Percentiles rank a stretch among this genome's conserved stretches.
Conservation (phyloP, 2,888 invertebrate species). For the Tachina lurida region DNA sequence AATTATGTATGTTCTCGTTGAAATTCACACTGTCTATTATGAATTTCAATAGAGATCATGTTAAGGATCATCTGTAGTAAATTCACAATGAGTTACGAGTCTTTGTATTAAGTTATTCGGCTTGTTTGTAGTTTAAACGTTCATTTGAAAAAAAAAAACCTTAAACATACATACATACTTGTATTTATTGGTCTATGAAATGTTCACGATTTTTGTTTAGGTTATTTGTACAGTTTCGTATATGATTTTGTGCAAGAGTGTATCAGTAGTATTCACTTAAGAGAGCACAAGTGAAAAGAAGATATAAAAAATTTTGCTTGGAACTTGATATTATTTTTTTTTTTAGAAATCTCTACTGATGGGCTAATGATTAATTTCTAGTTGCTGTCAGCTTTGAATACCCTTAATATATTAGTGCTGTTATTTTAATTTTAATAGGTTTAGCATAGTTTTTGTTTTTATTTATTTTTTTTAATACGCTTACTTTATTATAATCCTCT, state of each 20-base stretch:
- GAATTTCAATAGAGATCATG: conserved; percentile 65
- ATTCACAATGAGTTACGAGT: conserved; percentile 16
- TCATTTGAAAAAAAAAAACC: neutral
- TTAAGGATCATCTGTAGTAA: conserved; percentile 63
- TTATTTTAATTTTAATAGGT: no score
- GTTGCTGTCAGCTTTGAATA: neutral
- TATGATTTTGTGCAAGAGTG: neutral
- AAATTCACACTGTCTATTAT: conserved; percentile 46
- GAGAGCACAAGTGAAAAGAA: neutral
- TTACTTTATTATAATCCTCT: conserved; percentile 42
- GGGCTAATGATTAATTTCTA: neutral
- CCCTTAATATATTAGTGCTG: neutral
- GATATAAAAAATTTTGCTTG: neutral
- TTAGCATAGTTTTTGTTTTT: neutral
- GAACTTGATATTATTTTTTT: neutral
- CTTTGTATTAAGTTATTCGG: conserved; percentile 35
- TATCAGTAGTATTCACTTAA: neutral
- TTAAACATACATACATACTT: conserved; percentile 5
- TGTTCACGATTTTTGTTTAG: conserved; percentile 49
- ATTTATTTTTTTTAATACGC: neutral
- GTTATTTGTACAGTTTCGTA: conserved; percentile 5
- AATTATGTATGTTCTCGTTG: conserved; percentile 10
- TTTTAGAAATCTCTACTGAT: no score
- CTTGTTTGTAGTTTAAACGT: conserved; percentile 44
- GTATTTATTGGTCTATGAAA: conserved; percentile 13